A percentile compares a stretch with the other conserved stretches of the same genome.
These are phyloP conservation scores for Azorinus chamasolen DNA, from an alignment of 2,888 invertebrate genomes.

Conservation along the genomic window DNA sequence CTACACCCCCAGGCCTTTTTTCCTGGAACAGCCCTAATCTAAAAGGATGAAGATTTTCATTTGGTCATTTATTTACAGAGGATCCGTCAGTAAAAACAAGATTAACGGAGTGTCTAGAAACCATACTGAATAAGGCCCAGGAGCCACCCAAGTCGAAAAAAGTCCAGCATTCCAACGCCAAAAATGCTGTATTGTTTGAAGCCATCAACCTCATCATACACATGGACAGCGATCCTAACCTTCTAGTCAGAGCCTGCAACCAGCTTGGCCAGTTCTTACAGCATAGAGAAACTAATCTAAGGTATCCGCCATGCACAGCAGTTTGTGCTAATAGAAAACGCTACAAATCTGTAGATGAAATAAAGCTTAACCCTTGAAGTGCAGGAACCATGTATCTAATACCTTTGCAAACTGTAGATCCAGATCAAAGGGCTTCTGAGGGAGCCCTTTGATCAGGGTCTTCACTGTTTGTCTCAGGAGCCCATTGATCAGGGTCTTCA, in stretches of 20 bases:
- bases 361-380: too few species aligned
- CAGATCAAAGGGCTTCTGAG: too few species aligned
- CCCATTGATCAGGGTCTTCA: too few species aligned
- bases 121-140: slow-evolving; percentile 99
- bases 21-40: too few species aligned
- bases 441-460: too few species aligned
- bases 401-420: too few species aligned
- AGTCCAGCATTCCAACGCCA: slow-evolving; percentile 99
- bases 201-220: slow-evolving; percentile 99
- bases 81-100: slow-evolving; percentile 98
- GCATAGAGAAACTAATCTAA: slow-evolving; percentile 97
- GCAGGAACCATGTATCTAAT: too few species aligned
- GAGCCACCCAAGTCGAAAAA: slow-evolving; percentile 99
- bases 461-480: too few species aligned
- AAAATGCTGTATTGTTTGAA: slow-evolving; percentile 99
- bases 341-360: too few species aligned
- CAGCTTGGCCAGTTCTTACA: slow-evolving; percentile 99
- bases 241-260: slow-evolving; percentile 99
- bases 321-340: background rate
- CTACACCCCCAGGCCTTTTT: too few species aligned
- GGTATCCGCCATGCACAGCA: too few species aligned
- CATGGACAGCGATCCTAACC: slow-evolving; percentile 98
- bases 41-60: too few species aligned
- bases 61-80: slow-evolving; percentile 73
- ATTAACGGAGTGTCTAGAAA: slow-evolving; percentile 98